Conservation (phyloP, 2,888 invertebrate genomes). For the Tetragnatha montana region DNA sequence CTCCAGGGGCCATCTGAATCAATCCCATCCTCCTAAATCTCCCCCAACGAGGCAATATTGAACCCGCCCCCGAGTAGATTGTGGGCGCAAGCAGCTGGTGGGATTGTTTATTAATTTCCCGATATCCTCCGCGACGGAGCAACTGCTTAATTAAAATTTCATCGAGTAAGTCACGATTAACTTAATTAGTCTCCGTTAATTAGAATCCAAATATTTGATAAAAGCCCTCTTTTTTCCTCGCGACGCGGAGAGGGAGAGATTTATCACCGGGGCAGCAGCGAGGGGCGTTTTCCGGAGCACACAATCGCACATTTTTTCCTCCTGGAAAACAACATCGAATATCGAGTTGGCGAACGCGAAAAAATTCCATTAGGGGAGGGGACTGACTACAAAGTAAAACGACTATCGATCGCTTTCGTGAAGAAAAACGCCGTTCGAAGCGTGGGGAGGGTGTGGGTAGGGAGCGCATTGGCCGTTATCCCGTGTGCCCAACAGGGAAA, state of each 20-base stretch:
- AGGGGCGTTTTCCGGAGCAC: neutral
- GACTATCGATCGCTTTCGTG: neutral
- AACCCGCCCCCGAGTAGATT: conserved; percentile 17
- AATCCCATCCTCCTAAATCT: neutral
- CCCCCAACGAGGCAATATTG: conserved; percentile 36
- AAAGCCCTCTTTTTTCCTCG: conserved; percentile 43
- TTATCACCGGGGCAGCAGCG: conserved; percentile 52
- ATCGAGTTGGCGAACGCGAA: conserved; percentile 45
- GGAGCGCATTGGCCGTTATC: neutral
- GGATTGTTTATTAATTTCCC: conserved; percentile 70
- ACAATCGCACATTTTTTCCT: neutral
- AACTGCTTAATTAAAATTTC: conserved; percentile 71
- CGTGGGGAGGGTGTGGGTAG: neutral
- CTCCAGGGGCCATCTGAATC: neutral
- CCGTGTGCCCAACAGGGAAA: too few species aligned
- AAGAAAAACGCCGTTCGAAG: neutral
- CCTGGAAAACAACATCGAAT: conserved; percentile 22
- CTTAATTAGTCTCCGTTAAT: conserved; percentile 70
- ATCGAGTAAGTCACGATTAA: conserved; percentile 71
- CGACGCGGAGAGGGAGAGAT: conserved; percentile 31
- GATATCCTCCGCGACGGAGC: conserved; percentile 65
- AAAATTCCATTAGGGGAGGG: conserved; percentile 58
- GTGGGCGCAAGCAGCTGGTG: conserved; percentile 63
- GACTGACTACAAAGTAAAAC: conserved; percentile 29
- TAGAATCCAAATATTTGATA: conserved; percentile 66